Conservation (phyloP, 2,797 vertebrate species). For the Ctenopoma multispine region DNA sequence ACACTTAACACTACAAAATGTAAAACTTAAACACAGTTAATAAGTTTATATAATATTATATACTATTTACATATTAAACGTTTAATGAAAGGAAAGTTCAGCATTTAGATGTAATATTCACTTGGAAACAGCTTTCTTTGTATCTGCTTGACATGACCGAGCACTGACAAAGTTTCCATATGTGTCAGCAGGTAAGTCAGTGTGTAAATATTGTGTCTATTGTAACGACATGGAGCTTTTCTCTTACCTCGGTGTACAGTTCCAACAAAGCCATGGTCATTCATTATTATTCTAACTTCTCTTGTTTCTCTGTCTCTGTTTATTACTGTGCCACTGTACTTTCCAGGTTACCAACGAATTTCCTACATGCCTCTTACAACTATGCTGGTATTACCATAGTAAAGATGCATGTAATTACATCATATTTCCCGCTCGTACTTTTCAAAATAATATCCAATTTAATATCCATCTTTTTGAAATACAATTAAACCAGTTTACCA, state of each 20-base stretch:
- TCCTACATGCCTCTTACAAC: constrained; percentile 14
- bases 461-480: too few species aligned
- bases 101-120: constrained; percentile 3
- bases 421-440: neutral
- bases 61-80: neutral
- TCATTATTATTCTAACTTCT: constrained; percentile 47
- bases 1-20: too few species aligned
- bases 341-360: constrained; percentile 51
- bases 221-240: neutral
- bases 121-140: neutral
- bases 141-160: constrained; percentile 7
- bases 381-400: neutral
- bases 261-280: constrained; percentile 83
- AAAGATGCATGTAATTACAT: neutral
- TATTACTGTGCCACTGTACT: constrained; percentile 26
- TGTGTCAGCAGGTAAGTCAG: constrained; percentile 44
- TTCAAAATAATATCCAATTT: constrained; percentile 57
- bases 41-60: too few species aligned
- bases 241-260: constrained; percentile 86
- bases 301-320: constrained; percentile 9
- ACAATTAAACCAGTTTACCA: rapidly evolving
- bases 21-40: neutral
- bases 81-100: neutral
- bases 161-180: constrained; percentile 68
- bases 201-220: neutral